phyloP scores from a whole-genome alignment of 2,797 vertebrate genomes.

The Alectoris magna region DNA sequence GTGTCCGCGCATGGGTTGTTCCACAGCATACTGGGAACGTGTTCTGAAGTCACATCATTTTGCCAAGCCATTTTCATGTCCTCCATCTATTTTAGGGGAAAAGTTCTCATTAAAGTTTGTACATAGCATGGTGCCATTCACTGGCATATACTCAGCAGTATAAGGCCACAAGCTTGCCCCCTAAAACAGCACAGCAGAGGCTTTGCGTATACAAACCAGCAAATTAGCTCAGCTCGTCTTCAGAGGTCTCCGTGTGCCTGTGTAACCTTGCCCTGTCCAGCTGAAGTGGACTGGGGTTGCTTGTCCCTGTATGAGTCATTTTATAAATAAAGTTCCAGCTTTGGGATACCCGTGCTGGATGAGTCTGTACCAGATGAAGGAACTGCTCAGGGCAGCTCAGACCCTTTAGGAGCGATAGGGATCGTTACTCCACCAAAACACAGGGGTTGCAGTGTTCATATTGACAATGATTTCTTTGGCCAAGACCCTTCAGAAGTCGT shows the following conservation, averaged over 20 bases:
- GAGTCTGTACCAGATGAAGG: background rate
- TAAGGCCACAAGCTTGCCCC: constrained; percentile 17
- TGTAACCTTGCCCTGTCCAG: background rate
- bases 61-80: constrained; percentile 29
- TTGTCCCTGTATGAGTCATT: constrained; percentile 35
- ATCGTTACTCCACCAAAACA: background rate
- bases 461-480: background rate
- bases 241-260: constrained; percentile 6
- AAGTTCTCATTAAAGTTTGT: constrained; percentile 45
- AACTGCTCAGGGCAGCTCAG: background rate
- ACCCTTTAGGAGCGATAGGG: background rate
- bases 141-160: constrained; percentile 26
- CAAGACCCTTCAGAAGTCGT: background rate
- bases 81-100: constrained; percentile 27
- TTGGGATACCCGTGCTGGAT: background rate
- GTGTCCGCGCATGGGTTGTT: background rate
- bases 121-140: constrained; percentile 43
- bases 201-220: background rate
- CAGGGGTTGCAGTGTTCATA: background rate
- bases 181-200: constrained; percentile 34
- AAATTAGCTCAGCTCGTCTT: background rate
- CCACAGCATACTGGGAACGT: background rate
- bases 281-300: constrained; percentile 6
- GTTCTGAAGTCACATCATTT: background rate
- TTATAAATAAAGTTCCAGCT: constrained; percentile 64